Evolutionary conservation across 2,888 invertebrate species (phyloP), one percentile per base, ranked within the genome.

Genomic region (Coenonympha arcania): DNA sequence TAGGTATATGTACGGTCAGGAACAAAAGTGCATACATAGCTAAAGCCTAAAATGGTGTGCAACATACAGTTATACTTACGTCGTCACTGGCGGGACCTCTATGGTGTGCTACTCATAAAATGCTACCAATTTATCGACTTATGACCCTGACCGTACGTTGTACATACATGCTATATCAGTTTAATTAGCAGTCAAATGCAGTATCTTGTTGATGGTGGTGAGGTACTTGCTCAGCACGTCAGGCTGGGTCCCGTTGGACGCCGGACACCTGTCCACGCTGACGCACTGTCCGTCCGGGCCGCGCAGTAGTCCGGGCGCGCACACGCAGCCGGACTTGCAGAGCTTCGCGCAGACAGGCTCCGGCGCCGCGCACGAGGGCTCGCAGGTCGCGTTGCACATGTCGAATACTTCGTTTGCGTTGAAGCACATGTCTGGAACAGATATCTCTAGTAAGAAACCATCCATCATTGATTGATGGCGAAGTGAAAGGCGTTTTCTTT

Each of bases 341-440:
- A 73, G 54, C 42, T 70, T 69, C 1, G 71, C 68, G 64, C 85
- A 85, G n/a, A 83, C 68, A 0, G 85, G 85, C 28, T 73, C 72
- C 0, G 81, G 83, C 22, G 80, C 73, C 0, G 56, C 53, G 57
- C 85, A 86, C 6, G 77, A 69, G 0, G 86, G 76, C 57, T 85
- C 76, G 55, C 85, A 86, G 16, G 60, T 59, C 0, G 68, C 80
- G 44, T 73, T 76, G 59, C 85, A 86, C 0, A 70, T 56, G 59
- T 82, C 81, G 52, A 74, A 85, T 0, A 75, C 75, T 52, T 86
- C 86, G 55, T 84, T 75, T 9, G 69, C 53, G 48, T 77, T 77
- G 6, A 81, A 60, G 46, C 85, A 85, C 60, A 69, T 73, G 41
- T 79, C 85, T 84, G 31, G 5, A 52, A 48, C 16, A 48, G 40